Evolutionary conservation across 2,888 invertebrate species (phyloP).

Genomic region (Polyommatus icarus): DNA sequence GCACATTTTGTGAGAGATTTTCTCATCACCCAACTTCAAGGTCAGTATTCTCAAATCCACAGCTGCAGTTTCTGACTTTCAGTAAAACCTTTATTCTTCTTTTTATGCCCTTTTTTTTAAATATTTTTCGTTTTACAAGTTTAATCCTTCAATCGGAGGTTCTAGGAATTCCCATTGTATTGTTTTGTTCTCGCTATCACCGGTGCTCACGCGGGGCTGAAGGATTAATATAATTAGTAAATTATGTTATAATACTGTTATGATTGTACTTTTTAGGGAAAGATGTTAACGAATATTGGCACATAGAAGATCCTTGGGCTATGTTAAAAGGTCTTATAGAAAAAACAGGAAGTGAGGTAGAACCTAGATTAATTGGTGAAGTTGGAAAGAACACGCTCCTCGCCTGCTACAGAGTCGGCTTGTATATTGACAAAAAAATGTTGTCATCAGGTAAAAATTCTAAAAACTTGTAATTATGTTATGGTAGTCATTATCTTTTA

Average conservation of each 20-base stretch:
- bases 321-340: conserved; percentile 83
- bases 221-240: too few relatives aligned
- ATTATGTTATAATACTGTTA: too few relatives aligned
- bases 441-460: conserved; percentile 87
- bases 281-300: conserved; percentile 92
- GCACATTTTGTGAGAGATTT: conserved; percentile 92
- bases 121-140: not conserved
- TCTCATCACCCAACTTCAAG: conserved; percentile 90
- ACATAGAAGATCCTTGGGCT: conserved; percentile 87
- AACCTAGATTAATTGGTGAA: conserved; percentile 90
- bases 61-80: too few relatives aligned
- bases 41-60: conserved; percentile 44
- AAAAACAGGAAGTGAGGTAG: conserved; percentile 81
- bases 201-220: too few relatives aligned
- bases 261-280: conserved; percentile 70
- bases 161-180: too few relatives aligned
- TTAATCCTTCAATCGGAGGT: too few relatives aligned
- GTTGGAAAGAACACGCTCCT: conserved; percentile 89
- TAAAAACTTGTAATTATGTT: not conserved
- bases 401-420: conserved; percentile 91
- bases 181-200: too few relatives aligned
- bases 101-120: not conserved
- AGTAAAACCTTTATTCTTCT: too few relatives aligned
- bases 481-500: not conserved
- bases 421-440: conserved; percentile 90